phyloP scores from a whole-genome alignment of 2,797 vertebrate genomes.

The Smutsia gigantea region DNA sequence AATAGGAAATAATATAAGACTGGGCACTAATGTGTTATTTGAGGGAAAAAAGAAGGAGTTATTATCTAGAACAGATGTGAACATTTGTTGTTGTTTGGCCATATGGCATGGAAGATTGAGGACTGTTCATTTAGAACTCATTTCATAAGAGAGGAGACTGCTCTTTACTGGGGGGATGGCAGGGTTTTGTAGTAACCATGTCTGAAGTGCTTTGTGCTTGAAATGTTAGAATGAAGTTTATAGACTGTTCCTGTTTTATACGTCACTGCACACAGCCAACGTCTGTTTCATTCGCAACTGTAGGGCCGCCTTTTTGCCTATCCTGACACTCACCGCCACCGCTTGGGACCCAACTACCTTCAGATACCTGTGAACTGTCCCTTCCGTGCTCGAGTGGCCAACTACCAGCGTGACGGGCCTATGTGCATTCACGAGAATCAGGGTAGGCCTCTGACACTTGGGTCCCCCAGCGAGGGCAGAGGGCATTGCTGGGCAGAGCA shows the following conservation, averaged over 20 bases:
- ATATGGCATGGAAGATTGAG: neutral
- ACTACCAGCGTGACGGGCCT: conserved; percentile 96
- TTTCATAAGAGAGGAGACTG: neutral
- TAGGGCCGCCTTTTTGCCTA: conserved; percentile 96
- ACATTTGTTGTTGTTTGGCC: neutral
- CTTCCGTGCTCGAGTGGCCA: conserved; percentile 91
- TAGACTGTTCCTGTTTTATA: neutral
- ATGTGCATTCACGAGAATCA: conserved; percentile 97
- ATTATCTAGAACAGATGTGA: neutral
- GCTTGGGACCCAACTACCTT: conserved; percentile 96
- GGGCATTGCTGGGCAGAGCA: neutral
- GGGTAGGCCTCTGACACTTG: conserved; percentile 82
- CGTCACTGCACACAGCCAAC: neutral
- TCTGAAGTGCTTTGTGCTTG: neutral
- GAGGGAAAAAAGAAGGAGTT: neutral
- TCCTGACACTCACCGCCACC: conserved; percentile 96
- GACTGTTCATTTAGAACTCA: neutral
- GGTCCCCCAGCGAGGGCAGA: accelerated
- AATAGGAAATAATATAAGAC: neutral
- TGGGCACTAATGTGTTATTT: neutral
- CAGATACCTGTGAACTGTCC: conserved; percentile 98
- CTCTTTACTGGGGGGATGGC: neutral
- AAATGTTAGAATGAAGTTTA: neutral
- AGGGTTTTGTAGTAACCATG: neutral
- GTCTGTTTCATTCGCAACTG: neutral